A percentile compares a stretch with the other conserved stretches of the same genome.
These are phyloP conservation scores for Emesis furor DNA, from an alignment of 2,888 invertebrate species.

Conservation along the genomic window DNA sequence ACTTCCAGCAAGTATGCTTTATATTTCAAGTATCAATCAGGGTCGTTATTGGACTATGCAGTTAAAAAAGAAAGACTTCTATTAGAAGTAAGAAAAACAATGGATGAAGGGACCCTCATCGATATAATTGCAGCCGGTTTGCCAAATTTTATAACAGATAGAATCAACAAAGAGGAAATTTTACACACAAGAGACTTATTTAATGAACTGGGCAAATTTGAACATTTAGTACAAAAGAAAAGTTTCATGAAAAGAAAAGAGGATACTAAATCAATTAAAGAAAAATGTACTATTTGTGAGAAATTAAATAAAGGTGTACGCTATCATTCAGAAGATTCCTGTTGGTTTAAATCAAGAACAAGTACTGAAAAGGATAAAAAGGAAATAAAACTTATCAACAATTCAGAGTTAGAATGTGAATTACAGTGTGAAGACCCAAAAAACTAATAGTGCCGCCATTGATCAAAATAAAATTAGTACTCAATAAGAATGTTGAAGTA, in stretches of 20 bases:
- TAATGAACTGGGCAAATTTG: background rate
- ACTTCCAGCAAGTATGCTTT: background rate
- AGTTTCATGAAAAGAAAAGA: slow-evolving; percentile 7
- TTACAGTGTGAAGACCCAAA: slow-evolving; percentile 68
- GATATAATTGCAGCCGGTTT: slow-evolving; percentile 52
- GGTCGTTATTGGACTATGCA: slow-evolving; percentile 59
- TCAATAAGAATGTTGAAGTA: slow-evolving; percentile 64
- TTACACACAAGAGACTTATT: background rate
- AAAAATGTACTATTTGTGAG: slow-evolving; percentile 66
- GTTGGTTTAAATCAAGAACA: slow-evolving; percentile 56
- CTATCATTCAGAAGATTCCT: slow-evolving; percentile 58
- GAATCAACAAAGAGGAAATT: slow-evolving; percentile 31
- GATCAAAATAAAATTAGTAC: slow-evolving; percentile 25
- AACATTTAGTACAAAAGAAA: background rate
- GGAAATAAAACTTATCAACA: slow-evolving; percentile 10
- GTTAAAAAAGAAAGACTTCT: slow-evolving; percentile 62
- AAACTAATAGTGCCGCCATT: slow-evolving; percentile 62
- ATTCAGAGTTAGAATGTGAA: slow-evolving; percentile 48
- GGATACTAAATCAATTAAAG: slow-evolving; percentile 33
- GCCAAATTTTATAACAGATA: slow-evolving; percentile 33
- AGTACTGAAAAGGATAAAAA: slow-evolving; percentile 35
- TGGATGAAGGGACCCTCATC: slow-evolving; percentile 52
- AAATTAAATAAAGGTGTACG: slow-evolving; percentile 65
- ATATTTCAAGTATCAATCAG: background rate
- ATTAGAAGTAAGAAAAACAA: slow-evolving; percentile 52